Evolutionary conservation across 2,113 vertebrate species (phyloP), one percentile per base, ranked within the genome.

Genomic region (Malurus elegans): DNA sequence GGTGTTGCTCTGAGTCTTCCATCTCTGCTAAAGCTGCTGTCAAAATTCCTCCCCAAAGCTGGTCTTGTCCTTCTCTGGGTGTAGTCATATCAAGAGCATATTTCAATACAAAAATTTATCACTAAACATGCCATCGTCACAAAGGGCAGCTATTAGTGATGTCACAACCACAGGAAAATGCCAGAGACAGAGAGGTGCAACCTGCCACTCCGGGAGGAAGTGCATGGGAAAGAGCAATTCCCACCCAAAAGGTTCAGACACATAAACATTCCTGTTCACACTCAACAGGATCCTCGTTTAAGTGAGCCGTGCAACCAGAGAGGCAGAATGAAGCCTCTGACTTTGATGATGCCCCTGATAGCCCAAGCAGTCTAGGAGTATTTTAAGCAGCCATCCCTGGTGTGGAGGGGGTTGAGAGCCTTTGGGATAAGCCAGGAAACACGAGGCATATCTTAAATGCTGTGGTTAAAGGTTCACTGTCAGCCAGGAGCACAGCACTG

Each of bases 341-440:
- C 88, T 96, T 90, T 93, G 66, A 86, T 89, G 90, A 96, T 97
- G 95, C 90, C 91, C 88, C 94, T 95, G 83, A 72, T 73, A 95
- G 72, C 85, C 88, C 72, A 92, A 81, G 88, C 79, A 84, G 67
- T 0, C 0, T 10, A 66, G 58, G 79, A 64, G 15, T 93, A 92
- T 96, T 97, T 96, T 95, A 94, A 95, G 93, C 92, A 78, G 54
- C 67, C 70, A 56, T 69, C 44, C 67, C 61, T 86, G 66, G 61
- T 45, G 70, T 34, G 28, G 26, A 92, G 36, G 45, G 62, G 60
- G 48, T 38, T 73, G 60, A 67, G 4, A 66, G 34, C 8, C 0
- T 71, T 78, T 60, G 50, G 53, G 76, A 76, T 65, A 79, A 91
- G 93, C 65, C 80, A 80, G 82, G 92, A 92, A 90, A 85, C 53